Evolutionary conservation across 1,140 invertebrate species (phyloP).

Genomic region (Bradysia coprophila): DNA sequence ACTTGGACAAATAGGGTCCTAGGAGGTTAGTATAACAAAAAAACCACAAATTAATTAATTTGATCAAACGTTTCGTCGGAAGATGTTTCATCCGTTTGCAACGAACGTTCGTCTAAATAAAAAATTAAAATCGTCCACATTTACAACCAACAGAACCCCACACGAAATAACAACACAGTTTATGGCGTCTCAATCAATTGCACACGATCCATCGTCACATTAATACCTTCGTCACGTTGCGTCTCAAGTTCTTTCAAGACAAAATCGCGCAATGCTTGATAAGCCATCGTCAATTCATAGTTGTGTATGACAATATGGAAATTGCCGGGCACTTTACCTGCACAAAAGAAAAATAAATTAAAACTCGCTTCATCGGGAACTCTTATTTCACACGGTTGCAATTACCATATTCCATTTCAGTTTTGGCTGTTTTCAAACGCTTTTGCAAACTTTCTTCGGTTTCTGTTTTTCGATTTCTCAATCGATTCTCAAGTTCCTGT

Average conservation of each 20-base stretch:
- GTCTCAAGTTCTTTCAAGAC: conserved; percentile 34
- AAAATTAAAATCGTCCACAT: no score
- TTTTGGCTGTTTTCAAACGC: conserved; percentile 48
- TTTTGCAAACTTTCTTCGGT: conserved; percentile 65
- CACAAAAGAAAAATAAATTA: conserved; percentile 12
- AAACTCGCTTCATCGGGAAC: not conserved
- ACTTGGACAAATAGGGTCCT: no score
- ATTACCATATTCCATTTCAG: conserved; percentile 73
- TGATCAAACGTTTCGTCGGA: no score
- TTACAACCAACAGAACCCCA: no score
- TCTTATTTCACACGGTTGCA: not conserved
- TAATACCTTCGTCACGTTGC: conserved; percentile 11
- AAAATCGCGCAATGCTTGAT: conserved; percentile 56
- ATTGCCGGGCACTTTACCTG: conserved; percentile 54
- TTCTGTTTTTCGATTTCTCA: conserved; percentile 69
- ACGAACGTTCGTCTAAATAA: no score
- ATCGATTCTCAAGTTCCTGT: conserved; percentile 54
- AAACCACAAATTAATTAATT: no score
- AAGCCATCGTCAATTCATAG: conserved; percentile 77
- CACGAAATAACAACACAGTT: no score
- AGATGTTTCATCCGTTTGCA: no score
- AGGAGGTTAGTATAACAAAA: no score
- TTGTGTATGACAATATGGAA: conserved; percentile 89
- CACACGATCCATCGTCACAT: not conserved
- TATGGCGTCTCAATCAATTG: not conserved